Evolutionary conservation across 2,797 vertebrate genomes (phyloP), one percentile per base, ranked within the genome.

Genomic region (Rhinoraja longicauda): DNA sequence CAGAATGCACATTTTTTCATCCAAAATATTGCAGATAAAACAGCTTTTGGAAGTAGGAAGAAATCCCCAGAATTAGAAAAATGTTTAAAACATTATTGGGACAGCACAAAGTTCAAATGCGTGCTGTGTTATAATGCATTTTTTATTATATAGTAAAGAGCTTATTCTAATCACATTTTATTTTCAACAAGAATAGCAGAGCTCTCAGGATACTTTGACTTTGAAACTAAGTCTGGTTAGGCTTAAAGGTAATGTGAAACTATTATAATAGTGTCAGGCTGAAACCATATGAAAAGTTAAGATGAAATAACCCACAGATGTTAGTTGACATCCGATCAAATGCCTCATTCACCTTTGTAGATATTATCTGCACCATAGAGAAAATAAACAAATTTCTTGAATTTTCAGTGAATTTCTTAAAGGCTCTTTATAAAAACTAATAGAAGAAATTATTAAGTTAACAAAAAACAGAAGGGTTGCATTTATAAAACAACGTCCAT

Each of bases 371-470:
- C 29, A 29, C 10, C 10, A 6, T 26, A 86, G 26, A 1, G 26
- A 59, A 86, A 86, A 59, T 29, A 62, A 62, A 62, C 82, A 84
- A 26, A 59, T 86, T 62, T 86, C 24, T 62, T 84, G 82, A 86
- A 62, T 29, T 86, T 86, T 26, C 86, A 57, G 53, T 53, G 78
- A 26, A 86, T 59, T 86, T 13, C 57, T 13, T 86, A 6, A 26
- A 15, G 57, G 21, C 26, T 59, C 12, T 29, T 24, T 26, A 59
- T 15, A 29, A 86, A 59, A 29, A 62, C 82, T 10, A 59, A 62
- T n/a, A 86, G 15, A 57, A 86, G 26, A 62, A 86, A n/a, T 13
- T 62, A 82, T 26, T 57, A 86, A 57, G n/a, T 59, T n/a, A 86
- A 19, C 15, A 19, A 67, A 67, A 13, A 67, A 67, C 13, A 19